phyloP scores from a whole-genome alignment of 2,113 vertebrate genomes.

The Phocoena sinus region DNA sequence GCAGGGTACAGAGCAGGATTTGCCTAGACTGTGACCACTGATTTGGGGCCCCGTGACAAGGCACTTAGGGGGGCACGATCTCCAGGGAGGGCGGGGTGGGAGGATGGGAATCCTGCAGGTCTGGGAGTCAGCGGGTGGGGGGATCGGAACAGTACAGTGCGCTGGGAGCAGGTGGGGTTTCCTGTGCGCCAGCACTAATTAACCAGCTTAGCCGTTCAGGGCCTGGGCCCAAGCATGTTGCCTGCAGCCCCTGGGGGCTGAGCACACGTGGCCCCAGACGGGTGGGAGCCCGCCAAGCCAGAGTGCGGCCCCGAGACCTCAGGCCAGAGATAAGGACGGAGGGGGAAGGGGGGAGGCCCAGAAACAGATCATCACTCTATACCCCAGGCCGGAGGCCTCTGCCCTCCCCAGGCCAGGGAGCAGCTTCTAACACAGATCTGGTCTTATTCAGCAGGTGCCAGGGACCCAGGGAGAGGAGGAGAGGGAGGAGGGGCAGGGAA shows the following conservation, averaged over 20 bases:
- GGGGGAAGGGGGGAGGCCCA: neutral
- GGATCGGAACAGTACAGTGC: neutral
- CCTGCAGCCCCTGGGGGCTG: neutral
- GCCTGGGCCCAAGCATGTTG: neutral
- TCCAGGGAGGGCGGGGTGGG: neutral
- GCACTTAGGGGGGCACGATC: neutral
- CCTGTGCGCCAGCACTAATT: neutral
- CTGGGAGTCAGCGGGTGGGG: neutral
- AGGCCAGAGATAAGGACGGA: neutral
- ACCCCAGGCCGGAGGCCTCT: neutral
- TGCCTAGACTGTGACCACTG: neutral
- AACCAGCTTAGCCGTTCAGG: neutral
- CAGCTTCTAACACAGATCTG: neutral
- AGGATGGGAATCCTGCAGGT: neutral
- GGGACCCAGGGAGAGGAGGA: neutral
- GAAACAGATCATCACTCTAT: neutral
- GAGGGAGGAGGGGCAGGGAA: neutral
- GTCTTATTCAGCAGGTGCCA: neutral
- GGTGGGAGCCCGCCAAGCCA: neutral
- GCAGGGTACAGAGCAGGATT: neutral
- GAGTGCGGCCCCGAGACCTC: neutral
- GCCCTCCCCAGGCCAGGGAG: neutral
- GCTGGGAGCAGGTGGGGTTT: slow-evolving; percentile 38
- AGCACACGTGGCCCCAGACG: neutral
- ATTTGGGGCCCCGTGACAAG: neutral